Base-by-base conservation (phyloP, 2,888 invertebrate species). In the Agriopis leucophaearia region DNA sequence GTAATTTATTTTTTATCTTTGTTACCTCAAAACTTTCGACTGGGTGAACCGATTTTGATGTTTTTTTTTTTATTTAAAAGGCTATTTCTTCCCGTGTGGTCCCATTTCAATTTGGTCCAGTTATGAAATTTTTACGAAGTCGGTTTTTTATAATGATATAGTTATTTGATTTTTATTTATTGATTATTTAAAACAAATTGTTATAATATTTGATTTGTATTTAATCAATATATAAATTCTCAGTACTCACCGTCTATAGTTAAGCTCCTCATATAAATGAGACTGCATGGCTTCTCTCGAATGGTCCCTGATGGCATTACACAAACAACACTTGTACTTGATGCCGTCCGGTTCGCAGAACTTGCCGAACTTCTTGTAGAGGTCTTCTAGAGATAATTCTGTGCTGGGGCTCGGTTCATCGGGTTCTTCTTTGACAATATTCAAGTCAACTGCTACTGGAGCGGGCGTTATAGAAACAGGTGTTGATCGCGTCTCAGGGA, bases 181-280 rank as follows among this genome's bases (percentile, higher is more conserved):
- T n/a, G n/a, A n/a, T n/a, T n/a, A n/a, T n/a, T n/a, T n/a, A n/a
- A n/a, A n/a, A n/a, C n/a, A n/a, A n/a, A n/a, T n/a, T n/a, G n/a
- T n/a, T n/a, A n/a, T n/a, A n/a, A n/a, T n/a, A n/a, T n/a, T n/a
- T n/a, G n/a, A n/a, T n/a, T n/a, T n/a, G n/a, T n/a, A n/a, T n/a
- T n/a, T n/a, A n/a, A n/a, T n/a, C n/a, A n/a, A n/a, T n/a, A n/a
- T n/a, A n/a, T n/a, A n/a, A n/a, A n/a, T n/a, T n/a, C n/a, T n/a
- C n/a, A 6, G 36, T 72, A 88, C 92, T 91, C 79, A 96, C 96
- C 95, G 95, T 75, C 95, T 94, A 78, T 96, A 96, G 57, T 95
- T 94, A 36, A 96, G 87, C 78, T 97, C 96, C 77, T 95, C 95
- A 76, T 94, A 96, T 60, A 97, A 85, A 88, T 97, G 97, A 45